Conservation (phyloP, 2,113 vertebrate species). For the Anarhynchus alexandrinus region DNA sequence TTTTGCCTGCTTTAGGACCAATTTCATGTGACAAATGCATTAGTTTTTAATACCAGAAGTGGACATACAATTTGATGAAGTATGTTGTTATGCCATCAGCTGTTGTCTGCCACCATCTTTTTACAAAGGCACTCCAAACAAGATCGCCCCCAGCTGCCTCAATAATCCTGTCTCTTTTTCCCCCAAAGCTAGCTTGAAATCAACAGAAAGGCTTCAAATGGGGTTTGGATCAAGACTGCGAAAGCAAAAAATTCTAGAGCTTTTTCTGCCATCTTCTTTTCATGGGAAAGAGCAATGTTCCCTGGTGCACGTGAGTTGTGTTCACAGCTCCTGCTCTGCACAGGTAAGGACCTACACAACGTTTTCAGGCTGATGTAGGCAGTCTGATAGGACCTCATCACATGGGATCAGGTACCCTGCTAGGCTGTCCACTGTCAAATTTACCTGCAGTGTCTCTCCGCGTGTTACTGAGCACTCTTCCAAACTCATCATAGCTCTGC, state of each 20-base stretch:
- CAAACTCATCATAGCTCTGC: background rate
- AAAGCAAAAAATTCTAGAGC: background rate
- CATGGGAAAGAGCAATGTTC: background rate
- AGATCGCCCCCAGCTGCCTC: background rate
- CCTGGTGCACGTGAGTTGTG: background rate
- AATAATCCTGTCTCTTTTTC: background rate
- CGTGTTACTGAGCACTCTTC: background rate
- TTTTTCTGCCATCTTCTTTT: background rate
- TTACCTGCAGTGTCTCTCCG: background rate
- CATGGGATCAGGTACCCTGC: background rate
- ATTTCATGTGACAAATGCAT: slow-evolving; percentile 63
- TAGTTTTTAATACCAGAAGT: slow-evolving; percentile 51
- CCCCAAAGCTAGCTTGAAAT: background rate
- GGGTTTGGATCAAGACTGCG: background rate
- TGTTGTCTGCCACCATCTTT: slow-evolving; percentile 7
- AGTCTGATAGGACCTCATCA: background rate
- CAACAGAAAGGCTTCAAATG: background rate
- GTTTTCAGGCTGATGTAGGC: background rate
- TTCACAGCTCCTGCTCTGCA: background rate
- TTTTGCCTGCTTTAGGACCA: slow-evolving; percentile 51
- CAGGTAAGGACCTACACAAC: background rate
- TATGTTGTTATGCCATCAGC: slow-evolving; percentile 19
- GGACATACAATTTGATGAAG: slow-evolving; percentile 24
- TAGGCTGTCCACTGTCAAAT: background rate
- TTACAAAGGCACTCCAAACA: background rate